Base-by-base conservation (phyloP, 2,888 invertebrate genomes). In the Microctonus brassicae region DNA sequence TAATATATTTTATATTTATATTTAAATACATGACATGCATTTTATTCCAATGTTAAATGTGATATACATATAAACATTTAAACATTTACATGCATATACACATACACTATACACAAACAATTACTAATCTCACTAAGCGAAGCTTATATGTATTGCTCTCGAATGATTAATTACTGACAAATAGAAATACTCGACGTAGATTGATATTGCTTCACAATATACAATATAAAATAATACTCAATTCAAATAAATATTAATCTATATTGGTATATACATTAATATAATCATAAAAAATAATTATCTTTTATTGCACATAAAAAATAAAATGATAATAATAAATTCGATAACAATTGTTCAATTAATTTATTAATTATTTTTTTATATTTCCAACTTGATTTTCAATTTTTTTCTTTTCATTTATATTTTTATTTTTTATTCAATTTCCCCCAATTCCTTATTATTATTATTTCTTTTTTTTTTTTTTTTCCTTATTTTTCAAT, bases 131-230 rank as follows among this genome's bases (percentile, higher is more conserved):
- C 17, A 17, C 47, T 47, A 47, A 47, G 47, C 47, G 47, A 47
- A 47, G 47, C 47, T 17, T 47, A 47, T 47, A 47, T 17, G 17
- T 47, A 47, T 47, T 47, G 47, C 47, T 47, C 47, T 47, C 17
- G n/a, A 47, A 58, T 73, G 73, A 73, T 73, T 73, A 73, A 73
- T 73, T 71, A 71, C 70, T 67, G 62, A 63, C 73, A 73, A 73
- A 73, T 71, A 71, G 73, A 64, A 68, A n/a, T n/a, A 53, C 73
- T 47, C 52, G 73, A 74, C 74, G 60, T 72, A 24, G 72, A 72
- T 74, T 72, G 74, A 74, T 74, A 69, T 47, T 47, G 47, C 47
- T 17, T 47, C 47, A 47, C 47, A 17, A 47, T 17, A 17, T 47
- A 47, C 9, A 47, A 47, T 47, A 47, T 47, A 47, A 47, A 20